A percentile compares a stretch with the other conserved stretches of the same genome.
phyloP scores from a whole-genome alignment of 2,888 invertebrate species.

The Drosophila demipolita region DNA sequence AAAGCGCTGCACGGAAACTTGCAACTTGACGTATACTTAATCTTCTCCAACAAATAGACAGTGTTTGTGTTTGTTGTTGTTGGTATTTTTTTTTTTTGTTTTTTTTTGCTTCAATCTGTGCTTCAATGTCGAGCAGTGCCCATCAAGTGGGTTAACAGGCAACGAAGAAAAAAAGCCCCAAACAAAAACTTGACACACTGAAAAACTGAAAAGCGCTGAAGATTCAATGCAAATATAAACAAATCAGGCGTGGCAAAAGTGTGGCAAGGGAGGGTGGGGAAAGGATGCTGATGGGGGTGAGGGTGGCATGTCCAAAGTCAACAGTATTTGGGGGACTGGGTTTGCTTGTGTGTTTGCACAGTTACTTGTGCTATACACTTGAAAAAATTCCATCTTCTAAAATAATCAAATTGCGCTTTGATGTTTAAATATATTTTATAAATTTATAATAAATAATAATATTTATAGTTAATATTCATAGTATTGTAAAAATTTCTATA shows the following conservation, averaged over 20 bases:
- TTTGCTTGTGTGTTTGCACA: slow-evolving; percentile 1
- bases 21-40: slow-evolving; percentile 77
- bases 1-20: slow-evolving; percentile 58
- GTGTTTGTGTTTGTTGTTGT: background rate
- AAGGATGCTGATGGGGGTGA: background rate
- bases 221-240: slow-evolving; percentile 78
- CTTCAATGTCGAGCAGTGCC: slow-evolving; percentile 58
- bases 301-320: background rate
- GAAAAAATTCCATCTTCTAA: background rate
- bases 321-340: slow-evolving; percentile 5
- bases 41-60: slow-evolving; percentile 45
- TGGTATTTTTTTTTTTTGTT: background rate
- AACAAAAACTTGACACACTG: slow-evolving; percentile 68
- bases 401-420: background rate
- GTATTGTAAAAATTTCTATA: background rate
- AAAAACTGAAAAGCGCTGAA: slow-evolving; percentile 50
- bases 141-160: slow-evolving; percentile 72
- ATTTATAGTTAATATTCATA: background rate
- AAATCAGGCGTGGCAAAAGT: slow-evolving; percentile 52
- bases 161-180: slow-evolving; percentile 20
- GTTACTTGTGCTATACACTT: background rate
- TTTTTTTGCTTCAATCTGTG: slow-evolving; percentile 16
- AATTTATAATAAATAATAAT: background rate
- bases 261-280: background rate
- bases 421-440: no score